Percentiles rank a stretch among this genome's conserved stretches.
Conservation (phyloP, 1,140 invertebrate genomes). For the Hypothenemus hampei region DNA sequence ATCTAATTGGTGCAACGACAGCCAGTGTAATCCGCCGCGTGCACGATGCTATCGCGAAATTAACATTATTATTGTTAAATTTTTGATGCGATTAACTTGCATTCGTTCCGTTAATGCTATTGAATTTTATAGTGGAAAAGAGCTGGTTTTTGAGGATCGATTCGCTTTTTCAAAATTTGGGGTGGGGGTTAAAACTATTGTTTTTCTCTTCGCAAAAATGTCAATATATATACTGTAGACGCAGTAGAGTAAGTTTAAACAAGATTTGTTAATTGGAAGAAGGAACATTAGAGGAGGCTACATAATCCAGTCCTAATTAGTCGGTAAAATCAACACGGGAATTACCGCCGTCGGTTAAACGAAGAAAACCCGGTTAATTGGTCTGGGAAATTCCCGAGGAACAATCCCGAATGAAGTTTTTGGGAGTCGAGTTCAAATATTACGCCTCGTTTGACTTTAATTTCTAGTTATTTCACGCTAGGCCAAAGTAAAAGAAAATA, state of each 20-base stretch:
- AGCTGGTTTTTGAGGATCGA: too few relatives aligned
- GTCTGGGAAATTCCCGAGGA: conserved; percentile 13
- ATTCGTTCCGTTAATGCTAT: too few relatives aligned
- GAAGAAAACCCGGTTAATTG: conserved; percentile 20
- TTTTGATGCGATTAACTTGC: too few relatives aligned
- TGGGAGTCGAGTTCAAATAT: neutral
- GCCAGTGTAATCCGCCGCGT: too few relatives aligned
- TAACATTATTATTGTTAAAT: too few relatives aligned
- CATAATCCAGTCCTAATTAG: conserved; percentile 25
- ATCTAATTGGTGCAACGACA: too few relatives aligned
- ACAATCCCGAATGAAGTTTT: neutral
- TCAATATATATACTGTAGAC: too few relatives aligned
- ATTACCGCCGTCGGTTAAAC: conserved; percentile 22
- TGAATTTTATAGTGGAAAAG: too few relatives aligned
- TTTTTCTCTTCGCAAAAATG: too few relatives aligned
- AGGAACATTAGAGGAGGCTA: conserved; percentile 20
- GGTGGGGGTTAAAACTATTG: too few relatives aligned
- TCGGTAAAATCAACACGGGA: conserved; percentile 25
- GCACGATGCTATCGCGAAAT: too few relatives aligned
- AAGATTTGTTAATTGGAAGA: conserved; percentile 1
- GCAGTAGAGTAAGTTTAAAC: neutral
- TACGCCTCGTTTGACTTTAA: neutral
- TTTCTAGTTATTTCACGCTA: neutral
- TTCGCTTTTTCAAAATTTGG: too few relatives aligned
- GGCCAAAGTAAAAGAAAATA: neutral